Evolutionary conservation across 2,888 invertebrate genomes (phyloP).

Genomic region (Dicycla oo): DNA sequence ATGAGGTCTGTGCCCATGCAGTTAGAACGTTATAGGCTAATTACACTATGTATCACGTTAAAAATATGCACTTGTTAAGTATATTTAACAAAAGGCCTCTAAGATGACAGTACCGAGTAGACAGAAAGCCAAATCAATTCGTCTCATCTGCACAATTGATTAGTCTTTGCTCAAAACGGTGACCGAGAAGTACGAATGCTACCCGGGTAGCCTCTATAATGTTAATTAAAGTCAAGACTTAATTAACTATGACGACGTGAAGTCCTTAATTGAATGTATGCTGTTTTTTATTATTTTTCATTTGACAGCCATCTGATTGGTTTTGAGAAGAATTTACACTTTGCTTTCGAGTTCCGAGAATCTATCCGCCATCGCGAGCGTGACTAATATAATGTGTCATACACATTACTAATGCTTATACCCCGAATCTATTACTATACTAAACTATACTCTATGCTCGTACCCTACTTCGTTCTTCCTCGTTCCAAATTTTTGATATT

Average conservation of each 20-base stretch:
- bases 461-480: background rate
- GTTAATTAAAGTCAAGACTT: constrained; percentile 67
- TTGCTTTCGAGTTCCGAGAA: constrained; percentile 18
- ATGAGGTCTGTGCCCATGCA: background rate
- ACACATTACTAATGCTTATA: background rate
- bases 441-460: too few species aligned
- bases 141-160: constrained; percentile 16
- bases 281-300: constrained; percentile 58
- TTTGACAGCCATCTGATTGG: constrained; percentile 48
- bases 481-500: too few species aligned
- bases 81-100: constrained; percentile 11
- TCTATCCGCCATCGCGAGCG: constrained; percentile 2
- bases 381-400: constrained; percentile 23
- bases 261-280: constrained; percentile 63
- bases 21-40: background rate
- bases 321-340: constrained; percentile 45
- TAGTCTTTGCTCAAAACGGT: constrained; percentile 36
- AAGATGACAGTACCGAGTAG: constrained; percentile 14
- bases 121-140: constrained; percentile 21
- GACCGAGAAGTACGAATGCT: constrained; percentile 51
- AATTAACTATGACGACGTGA: constrained; percentile 69
- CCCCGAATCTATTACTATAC: too few species aligned
- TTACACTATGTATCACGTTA: background rate
- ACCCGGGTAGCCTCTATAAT: constrained; percentile 59
- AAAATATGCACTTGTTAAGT: background rate